These are phyloP conservation scores for Nycticorax nycticorax DNA, from an alignment of 2,113 vertebrate species.

Conservation along the genomic window DNA sequence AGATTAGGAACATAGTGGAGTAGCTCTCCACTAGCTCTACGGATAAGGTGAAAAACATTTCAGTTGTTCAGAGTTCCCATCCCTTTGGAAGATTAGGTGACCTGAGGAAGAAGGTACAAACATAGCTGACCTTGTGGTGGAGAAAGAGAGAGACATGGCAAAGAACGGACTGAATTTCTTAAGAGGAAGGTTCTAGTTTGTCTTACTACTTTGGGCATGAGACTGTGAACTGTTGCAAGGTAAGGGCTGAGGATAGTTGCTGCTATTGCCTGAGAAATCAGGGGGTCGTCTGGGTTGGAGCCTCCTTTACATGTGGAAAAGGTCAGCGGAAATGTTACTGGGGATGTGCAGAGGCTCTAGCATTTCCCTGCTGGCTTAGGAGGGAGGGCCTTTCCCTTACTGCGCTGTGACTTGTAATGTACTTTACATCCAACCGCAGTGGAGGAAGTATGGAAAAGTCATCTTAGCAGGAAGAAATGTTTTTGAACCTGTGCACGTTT, in stretches of 20 bases:
- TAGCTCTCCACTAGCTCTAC: not conserved
- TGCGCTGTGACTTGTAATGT: not conserved
- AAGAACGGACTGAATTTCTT: not conserved
- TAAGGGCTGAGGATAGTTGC: not conserved
- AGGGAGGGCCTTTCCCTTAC: conserved; percentile 48
- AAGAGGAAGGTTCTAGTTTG: not conserved
- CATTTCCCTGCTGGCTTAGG: not conserved
- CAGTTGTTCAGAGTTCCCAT: not conserved
- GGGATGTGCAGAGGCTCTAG: not conserved
- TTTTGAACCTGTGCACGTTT: conserved; percentile 7
- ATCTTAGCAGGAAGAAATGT: conserved; percentile 22
- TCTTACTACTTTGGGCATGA: not conserved
- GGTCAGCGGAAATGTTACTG: conserved; percentile 31
- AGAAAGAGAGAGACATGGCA: not conserved
- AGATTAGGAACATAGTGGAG: not conserved
- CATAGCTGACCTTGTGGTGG: not conserved
- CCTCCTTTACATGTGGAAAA: not conserved
- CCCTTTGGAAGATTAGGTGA: not conserved
- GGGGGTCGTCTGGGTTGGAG: not conserved
- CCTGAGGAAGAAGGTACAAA: not conserved
- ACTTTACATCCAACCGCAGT: not conserved
- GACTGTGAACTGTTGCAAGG: not conserved
- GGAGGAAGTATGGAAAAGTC: conserved; percentile 61
- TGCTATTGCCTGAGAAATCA: not conserved
- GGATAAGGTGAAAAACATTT: not conserved